phyloP scores from a whole-genome alignment of 1,140 invertebrate species.

The Aphelenchoides fujianensis region DNA sequence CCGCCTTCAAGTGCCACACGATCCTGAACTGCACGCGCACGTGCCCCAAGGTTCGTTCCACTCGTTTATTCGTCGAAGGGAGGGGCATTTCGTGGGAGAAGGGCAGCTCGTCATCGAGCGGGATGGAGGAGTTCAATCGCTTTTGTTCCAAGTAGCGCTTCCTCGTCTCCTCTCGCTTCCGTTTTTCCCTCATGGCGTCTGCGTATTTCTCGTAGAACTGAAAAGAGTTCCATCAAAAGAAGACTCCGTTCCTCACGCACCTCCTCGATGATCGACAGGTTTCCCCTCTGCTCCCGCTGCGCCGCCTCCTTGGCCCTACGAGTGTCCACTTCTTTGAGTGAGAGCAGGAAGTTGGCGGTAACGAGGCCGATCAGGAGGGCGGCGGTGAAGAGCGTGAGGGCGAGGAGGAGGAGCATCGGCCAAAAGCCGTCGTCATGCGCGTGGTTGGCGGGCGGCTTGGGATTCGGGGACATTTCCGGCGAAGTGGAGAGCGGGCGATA shows the following conservation, averaged over 20 bases:
- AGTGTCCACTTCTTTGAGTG: no score
- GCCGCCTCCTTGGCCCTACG: neutral
- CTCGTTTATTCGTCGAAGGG: neutral
- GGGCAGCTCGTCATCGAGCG: neutral
- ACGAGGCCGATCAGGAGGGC: neutral
- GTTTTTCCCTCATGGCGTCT: neutral
- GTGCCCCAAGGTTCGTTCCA: slow-evolving; percentile 76
- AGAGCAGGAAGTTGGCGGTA: neutral
- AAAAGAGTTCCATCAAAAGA: no score
- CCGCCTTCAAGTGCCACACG: slow-evolving; percentile 90
- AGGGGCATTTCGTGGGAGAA: neutral
- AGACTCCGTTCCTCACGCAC: no score
- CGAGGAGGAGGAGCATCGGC: neutral
- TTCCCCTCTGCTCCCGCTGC: no score
- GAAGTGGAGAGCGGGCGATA: neutral
- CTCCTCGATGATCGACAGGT: no score
- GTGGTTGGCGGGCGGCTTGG: neutral
- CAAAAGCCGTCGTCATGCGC: neutral
- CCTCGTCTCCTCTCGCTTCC: no score
- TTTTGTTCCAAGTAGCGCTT: neutral
- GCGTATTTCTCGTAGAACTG: no score
- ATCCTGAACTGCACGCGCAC: slow-evolving; percentile 95
- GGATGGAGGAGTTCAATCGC: neutral
- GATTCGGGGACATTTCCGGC: neutral
- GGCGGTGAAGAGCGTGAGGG: neutral